These are phyloP conservation scores for Samia ricini DNA, from an alignment of 1,140 invertebrate genomes.

Conservation along the genomic window DNA sequence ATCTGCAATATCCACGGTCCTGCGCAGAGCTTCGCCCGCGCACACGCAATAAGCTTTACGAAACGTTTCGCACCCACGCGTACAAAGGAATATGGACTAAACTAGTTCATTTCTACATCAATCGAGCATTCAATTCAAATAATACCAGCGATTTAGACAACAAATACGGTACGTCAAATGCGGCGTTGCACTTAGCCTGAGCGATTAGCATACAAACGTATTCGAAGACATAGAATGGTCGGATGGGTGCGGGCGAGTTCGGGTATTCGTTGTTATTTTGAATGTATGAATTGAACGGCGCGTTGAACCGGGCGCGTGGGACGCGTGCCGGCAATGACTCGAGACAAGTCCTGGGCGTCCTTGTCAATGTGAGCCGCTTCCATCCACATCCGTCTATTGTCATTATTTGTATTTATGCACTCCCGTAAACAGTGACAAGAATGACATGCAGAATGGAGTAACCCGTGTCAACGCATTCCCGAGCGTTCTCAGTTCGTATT, in stretches of 20 bases:
- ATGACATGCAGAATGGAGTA: conserved; percentile 44
- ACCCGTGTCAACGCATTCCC: conserved; percentile 21
- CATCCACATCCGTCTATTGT: conserved; percentile 75
- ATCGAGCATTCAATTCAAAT: conserved; percentile 76
- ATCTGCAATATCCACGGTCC: conserved; percentile 40
- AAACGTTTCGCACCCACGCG: conserved; percentile 55
- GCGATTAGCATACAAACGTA: conserved; percentile 75
- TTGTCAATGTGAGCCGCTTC: conserved; percentile 76
- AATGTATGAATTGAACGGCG: conserved; percentile 74
- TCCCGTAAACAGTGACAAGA: conserved; percentile 57
- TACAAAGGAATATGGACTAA: conserved; percentile 49
- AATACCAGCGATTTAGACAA: conserved; percentile 74
- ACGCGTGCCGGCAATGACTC: conserved; percentile 66
- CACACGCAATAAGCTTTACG: conserved; percentile 58
- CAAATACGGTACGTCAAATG: conserved; percentile 63
- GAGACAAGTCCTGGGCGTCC: conserved; percentile 74
- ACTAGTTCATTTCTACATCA: conserved; percentile 72
- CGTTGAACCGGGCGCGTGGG: conserved; percentile 63
- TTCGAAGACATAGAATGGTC: conserved; percentile 50
- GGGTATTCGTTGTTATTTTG: conserved; percentile 74
- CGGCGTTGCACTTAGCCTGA: conserved; percentile 69
- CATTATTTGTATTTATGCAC: conserved; percentile 71
- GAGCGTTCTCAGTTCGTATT: background rate
- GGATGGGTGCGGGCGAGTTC: conserved; percentile 67
- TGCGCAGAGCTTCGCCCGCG: conserved; percentile 38